These are phyloP conservation scores for Rynchops niger DNA, from an alignment of 2,113 vertebrate species.

Conservation along the genomic window DNA sequence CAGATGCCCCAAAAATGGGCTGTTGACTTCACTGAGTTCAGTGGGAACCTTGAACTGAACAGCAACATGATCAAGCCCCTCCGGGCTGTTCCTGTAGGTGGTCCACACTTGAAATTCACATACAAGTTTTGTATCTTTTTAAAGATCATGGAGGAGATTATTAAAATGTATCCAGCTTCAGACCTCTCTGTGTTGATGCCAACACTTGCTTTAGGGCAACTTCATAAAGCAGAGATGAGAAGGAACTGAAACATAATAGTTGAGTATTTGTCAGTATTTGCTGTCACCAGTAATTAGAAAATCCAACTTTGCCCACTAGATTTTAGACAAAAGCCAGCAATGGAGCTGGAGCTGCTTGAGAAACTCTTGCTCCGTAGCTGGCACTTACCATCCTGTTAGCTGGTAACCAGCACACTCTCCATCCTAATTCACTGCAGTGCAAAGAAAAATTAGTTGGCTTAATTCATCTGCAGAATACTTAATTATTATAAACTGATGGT, in stretches of 20 bases:
- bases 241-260: not conserved
- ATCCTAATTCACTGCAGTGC: not conserved
- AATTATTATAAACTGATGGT: not conserved
- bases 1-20: not conserved
- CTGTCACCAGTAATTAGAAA: slow-evolving; percentile 3
- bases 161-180: not conserved
- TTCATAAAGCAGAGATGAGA: not conserved
- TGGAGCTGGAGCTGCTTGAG: not conserved
- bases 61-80: fast-evolving
- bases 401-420: fast-evolving
- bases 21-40: not conserved
- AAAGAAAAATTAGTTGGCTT: not conserved
- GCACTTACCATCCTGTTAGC: not conserved
- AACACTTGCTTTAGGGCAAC: not conserved
- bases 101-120: not conserved
- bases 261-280: not conserved
- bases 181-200: not conserved
- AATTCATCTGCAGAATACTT: not conserved
- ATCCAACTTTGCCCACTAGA: not conserved
- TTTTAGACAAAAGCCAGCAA: not conserved
- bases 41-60: not conserved
- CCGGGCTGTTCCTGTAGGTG: not conserved
- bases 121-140: not conserved
- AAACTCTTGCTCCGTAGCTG: not conserved
- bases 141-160: not conserved